Evolutionary conservation across 1,140 invertebrate genomes (phyloP), one percentile per base, ranked within the genome.

Genomic region (Anastatus disparis): DNA sequence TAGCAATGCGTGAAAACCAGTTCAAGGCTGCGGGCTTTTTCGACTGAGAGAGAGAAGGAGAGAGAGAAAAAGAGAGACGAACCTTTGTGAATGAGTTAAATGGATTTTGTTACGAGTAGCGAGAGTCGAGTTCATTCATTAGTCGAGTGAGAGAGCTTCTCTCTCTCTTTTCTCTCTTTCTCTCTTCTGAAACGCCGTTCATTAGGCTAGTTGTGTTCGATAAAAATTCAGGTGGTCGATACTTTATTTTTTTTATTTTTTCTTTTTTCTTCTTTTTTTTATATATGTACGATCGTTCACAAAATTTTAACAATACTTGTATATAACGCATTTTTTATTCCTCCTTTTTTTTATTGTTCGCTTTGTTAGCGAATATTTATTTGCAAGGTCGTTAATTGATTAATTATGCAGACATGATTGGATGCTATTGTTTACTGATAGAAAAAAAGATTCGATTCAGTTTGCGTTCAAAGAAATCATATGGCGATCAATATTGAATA

Each of bases 21-120:
- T 64, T 70, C 68, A 70, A 71, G 74, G 71, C 62, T 66, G 64
- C 10, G 69, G 20, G 22, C 48, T 56, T 71, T 63, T 50, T 40
- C 56, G 53, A 4, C 44, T 58, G 42, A 8, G 27, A 27, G 12
- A 31, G 13, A 42, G 17, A 12, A 24, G 15, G 64, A 12, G 64
- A 35, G 56, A 13, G 46, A 35, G 31, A 29, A 38, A 15, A 50
- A 27, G 69, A 15, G 24, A 59, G 22, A 29, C 10, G 46, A 15
- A 31, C 29, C 40, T 70, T 62, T 70, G 59, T 70, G 68, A 63
- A 63, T 70, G 68, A 58, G 61, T 64, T 55, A 61, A 69, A 69
- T 69, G 48, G 50, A 63, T 70, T 70, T 70, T 46, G 67, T 62
- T n/a, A 55, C 58, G 58, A 31, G 22, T 40, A 38, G 35, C 44